Evolutionary conservation across 2,113 vertebrate genomes (phyloP), one percentile per base, ranked within the genome.

Genomic region (Perca flavescens): DNA sequence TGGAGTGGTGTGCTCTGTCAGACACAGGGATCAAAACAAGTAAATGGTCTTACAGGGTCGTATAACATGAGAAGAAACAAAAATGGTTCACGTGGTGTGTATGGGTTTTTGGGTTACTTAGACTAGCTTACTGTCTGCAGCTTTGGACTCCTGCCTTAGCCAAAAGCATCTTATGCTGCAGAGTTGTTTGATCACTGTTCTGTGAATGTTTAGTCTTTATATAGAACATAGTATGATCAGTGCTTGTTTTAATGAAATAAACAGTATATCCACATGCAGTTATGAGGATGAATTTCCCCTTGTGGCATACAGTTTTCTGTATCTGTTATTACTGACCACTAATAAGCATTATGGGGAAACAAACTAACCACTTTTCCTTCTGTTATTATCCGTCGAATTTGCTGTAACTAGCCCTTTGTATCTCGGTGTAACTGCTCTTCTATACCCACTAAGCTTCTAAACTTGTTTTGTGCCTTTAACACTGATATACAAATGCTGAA

Each of bases 1-100:
- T 77, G 96, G 96, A 9, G 96, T 98, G 60, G 71, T 96, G 12
- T 99, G 97, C 92, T 92, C 85, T n/a, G 60, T 99, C 76, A 95
- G 62, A 86, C 94, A 95, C 28, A 89, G 92, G 49, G 71, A 85
- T 5, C 34, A 65, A 9, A 69, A 68, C 12, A 58, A 63, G 40
- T 53, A 69, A 63, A 40, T 4, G 9, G 1, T 12, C 57, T 12
- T 34, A 47, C n/a, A 5, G 10, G 13, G 12, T 3, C 2, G 15
- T 40, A 36, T 15, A 4, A n/a, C 0, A 70, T 13, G 15, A 40
- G 2, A 34, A 54, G 13, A 54, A 56, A 49, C 31, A 0, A 12
- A 21, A 75, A 0, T 12, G 3, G 5, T 36, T 1, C 3, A 1
- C 34, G 25, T 11, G 34, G 12, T 40, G 61, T 49, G 25, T 1